These are phyloP conservation scores for Corticium candelabrum DNA, from an alignment of 37 sponge, comb jelly and placozoan genomes.

Conservation along the genomic window DNA sequence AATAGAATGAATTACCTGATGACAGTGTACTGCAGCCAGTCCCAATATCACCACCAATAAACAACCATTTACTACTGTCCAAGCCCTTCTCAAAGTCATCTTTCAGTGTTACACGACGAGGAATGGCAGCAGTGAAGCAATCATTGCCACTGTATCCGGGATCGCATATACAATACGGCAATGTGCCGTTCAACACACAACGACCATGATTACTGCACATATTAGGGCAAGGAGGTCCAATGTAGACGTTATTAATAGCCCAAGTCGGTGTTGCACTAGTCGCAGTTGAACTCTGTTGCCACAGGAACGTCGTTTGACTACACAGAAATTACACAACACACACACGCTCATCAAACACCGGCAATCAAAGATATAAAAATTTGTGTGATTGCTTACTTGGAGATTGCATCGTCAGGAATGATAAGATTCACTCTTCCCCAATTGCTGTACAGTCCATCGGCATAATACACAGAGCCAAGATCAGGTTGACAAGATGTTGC, in stretches of 20 bases:
- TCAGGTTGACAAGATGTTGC: too few relatives aligned
- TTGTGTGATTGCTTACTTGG: too few relatives aligned
- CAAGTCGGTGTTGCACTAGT: too few relatives aligned
- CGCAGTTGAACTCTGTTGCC: too few relatives aligned
- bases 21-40: neutral
- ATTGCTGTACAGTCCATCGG: too few relatives aligned
- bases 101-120: neutral
- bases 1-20: neutral
- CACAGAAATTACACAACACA: too few relatives aligned
- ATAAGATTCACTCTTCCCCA: neutral
- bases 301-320: neutral
- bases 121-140: neutral
- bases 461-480: too few relatives aligned
- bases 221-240: neutral
- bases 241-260: constrained; percentile 5
- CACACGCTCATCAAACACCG: too few relatives aligned
- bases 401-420: neutral
- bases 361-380: too few relatives aligned
- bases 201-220: neutral
- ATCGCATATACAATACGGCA: neutral
- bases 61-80: neutral
- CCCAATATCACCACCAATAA: neutral
- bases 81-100: neutral
- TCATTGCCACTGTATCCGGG: neutral
- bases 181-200: neutral